Evolutionary conservation across 2,888 invertebrate genomes (phyloP).

Genomic region (Papilio protenor): DNA sequence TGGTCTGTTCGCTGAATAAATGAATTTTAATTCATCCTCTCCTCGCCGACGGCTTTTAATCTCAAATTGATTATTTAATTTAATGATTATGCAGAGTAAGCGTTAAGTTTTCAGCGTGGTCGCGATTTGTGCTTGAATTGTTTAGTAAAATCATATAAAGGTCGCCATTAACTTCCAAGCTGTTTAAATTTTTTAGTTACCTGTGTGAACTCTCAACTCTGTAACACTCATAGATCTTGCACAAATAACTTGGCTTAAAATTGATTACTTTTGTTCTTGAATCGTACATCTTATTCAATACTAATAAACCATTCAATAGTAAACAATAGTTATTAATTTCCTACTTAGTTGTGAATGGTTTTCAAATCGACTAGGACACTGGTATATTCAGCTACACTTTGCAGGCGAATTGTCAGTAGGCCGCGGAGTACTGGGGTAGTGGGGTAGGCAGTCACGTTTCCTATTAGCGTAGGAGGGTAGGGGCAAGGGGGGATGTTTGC

Average conservation of each 20-base stretch:
- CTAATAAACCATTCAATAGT: background rate
- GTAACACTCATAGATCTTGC: background rate
- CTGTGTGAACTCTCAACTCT: no score
- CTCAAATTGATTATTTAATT: conserved; percentile 41
- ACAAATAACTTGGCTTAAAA: background rate
- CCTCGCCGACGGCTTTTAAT: conserved; percentile 34
- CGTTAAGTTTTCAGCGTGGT: background rate
- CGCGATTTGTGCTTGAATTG: background rate
- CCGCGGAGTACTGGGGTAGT: conserved; percentile 40
- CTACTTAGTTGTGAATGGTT: background rate
- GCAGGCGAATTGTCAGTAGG: conserved; percentile 23
- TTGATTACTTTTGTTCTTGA: no score
- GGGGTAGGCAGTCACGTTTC: conserved; percentile 53
- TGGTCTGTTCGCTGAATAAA: conserved; percentile 41
- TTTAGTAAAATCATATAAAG: background rate
- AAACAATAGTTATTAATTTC: background rate
- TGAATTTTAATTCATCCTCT: conserved; percentile 38
- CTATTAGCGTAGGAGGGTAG: conserved; percentile 51
- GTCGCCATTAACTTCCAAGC: background rate
- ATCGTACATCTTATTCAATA: background rate
- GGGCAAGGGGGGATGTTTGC: conserved; percentile 41
- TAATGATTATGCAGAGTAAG: conserved; percentile 25
- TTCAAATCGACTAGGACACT: background rate
- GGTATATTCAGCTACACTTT: conserved; percentile 30
- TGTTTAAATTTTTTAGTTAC: background rate